Conservation (phyloP, 2,113 vertebrate genomes). For the Felis catus region F.catus_Fca126_mat1.0 CM031419.1:139893001-139893500, state of each 20-base stretch:
- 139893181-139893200: neutral
- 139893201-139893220: constrained; percentile 1
- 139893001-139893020: neutral
- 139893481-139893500: neutral
- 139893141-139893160: neutral
- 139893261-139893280: neutral
- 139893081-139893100: neutral
- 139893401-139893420: neutral
- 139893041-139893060: neutral
- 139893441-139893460: neutral
- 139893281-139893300: neutral
- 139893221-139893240: neutral
- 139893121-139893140: neutral
- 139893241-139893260: neutral
- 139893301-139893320: neutral
- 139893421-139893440: neutral
- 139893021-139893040: neutral
- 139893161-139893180: neutral
- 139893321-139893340: neutral
- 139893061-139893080: neutral
- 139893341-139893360: neutral
- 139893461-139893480: neutral
- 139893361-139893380: neutral
- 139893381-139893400: neutral
- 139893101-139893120: neutral